Conservation (phyloP, 2,113 vertebrate species). For the Chamaea fasciata region DNA sequence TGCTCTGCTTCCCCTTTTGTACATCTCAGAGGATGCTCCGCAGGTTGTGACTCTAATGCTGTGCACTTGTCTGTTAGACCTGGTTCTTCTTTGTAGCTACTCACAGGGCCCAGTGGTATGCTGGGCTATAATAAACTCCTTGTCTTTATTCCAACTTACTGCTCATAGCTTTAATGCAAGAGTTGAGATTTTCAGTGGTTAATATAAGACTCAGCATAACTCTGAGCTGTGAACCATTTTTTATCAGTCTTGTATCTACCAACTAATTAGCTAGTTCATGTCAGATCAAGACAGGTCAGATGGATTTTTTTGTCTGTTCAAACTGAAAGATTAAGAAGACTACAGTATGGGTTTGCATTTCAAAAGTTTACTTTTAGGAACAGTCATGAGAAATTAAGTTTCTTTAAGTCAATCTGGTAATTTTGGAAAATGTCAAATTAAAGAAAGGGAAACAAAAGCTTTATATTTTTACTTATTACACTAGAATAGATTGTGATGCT, state of each 20-base stretch:
- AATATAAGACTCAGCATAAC: background rate
- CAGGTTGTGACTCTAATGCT: fast-evolving
- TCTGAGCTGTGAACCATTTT: background rate
- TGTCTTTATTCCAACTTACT: background rate
- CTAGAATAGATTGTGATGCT: background rate
- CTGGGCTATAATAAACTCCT: background rate
- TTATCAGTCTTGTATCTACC: background rate
- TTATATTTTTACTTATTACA: background rate
- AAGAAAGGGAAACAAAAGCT: background rate
- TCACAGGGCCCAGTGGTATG: background rate
- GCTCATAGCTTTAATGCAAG: background rate
- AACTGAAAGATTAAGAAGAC: background rate
- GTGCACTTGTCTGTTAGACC: background rate
- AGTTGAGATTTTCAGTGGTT: background rate
- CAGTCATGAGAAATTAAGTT: background rate
- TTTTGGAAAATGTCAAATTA: background rate
- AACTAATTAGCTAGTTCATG: background rate
- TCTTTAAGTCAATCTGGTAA: background rate
- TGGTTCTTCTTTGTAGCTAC: background rate
- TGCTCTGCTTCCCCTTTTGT: background rate
- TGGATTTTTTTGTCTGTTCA: background rate
- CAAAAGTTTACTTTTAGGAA: background rate
- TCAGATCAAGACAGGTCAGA: background rate
- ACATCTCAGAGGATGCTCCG: background rate
- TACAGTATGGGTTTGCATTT: background rate